Base-by-base conservation (phyloP, 1,140 invertebrate species). In the Himalopsyche phryganea region DNA sequence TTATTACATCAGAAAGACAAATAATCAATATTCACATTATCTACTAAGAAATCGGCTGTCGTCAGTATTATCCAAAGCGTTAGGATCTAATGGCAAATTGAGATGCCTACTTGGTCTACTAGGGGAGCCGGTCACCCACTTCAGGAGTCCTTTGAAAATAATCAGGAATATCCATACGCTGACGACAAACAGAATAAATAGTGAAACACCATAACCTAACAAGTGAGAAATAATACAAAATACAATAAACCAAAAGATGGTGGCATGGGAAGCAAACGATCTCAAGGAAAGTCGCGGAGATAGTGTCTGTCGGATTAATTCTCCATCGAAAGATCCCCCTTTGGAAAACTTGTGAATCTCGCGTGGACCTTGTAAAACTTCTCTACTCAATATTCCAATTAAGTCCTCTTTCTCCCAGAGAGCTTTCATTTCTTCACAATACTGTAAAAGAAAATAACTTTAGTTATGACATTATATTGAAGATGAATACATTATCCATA, bases 231-330 rank as follows among this genome's bases (percentile, higher is more conserved):
- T 55, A 6, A 38, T 0, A 13, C 53, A 56, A 28, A 55, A 52
- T 23, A 52, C 20, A 15, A 17, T 32, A 41, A 73, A 62, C 67
- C 66, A 77, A 3, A 72, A 65, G 1, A 89, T 67, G 17, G 83
- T 82, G 33, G 80, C 75, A 57, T 88, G 85, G 50, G 81, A 85
- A 1, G 85, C 88, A 4, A 89, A 71, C 42, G 77, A 70, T 36
- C 91, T 77, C 10, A 93, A 71, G 65, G 84, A 88, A 9, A 92
- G 48, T 52, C 89, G 76, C 2, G 91, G 84, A 1, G 84, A 86
- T 10, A 88, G 67, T 6, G 81, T 69, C 64, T 79, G 71, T 55
- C 79, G 71, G 0, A 80, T 72, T 9, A 82, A 69, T 20, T 73
- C 75, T 20, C 81, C 80, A 48, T 81, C 80, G 44, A 81, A 80